Conservation (phyloP, 1,140 invertebrate species). For the Procambarus virginalis region DNA sequence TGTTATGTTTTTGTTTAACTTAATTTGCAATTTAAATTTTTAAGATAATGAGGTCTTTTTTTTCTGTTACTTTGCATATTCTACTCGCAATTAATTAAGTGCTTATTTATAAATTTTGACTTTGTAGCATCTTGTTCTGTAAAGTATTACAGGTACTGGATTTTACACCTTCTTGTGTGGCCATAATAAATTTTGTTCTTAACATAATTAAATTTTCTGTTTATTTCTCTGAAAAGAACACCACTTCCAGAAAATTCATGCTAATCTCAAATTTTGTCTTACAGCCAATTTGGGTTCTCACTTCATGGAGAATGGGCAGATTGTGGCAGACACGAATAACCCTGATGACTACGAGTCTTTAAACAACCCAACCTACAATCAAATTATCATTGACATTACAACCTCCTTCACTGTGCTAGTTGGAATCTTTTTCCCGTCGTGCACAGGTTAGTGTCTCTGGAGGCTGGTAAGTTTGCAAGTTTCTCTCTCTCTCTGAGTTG, state of each 20-base stretch:
- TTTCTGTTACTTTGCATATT: neutral
- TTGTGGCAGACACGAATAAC: constrained; percentile 83
- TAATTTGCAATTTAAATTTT: too few relatives aligned
- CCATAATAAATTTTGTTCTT: neutral
- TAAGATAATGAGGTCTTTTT: neutral
- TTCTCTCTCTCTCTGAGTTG: too few relatives aligned
- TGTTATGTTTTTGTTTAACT: too few relatives aligned
- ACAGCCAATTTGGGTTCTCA: constrained; percentile 80
- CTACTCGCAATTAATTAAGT: too few relatives aligned
- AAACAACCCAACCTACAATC: constrained; percentile 79
- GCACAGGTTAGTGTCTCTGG: constrained; percentile 84
- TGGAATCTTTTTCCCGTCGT: constrained; percentile 99
- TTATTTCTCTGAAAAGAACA: too few relatives aligned
- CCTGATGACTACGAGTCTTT: constrained; percentile 73
- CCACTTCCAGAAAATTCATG: too few relatives aligned
- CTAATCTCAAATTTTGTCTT: neutral
- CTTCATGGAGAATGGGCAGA: constrained; percentile 83
- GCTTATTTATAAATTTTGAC: too few relatives aligned
- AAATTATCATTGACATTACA: constrained; percentile 91
- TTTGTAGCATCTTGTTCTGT: too few relatives aligned
- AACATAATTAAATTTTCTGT: neutral
- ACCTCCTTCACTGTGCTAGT: constrained; percentile 98
- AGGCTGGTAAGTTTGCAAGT: too few relatives aligned
- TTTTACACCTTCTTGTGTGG: neutral
- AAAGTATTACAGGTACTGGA: too few relatives aligned